These are phyloP conservation scores for Listronotus oregonensis DNA, from an alignment of 1,140 invertebrate species.

Conservation along the genomic window DNA sequence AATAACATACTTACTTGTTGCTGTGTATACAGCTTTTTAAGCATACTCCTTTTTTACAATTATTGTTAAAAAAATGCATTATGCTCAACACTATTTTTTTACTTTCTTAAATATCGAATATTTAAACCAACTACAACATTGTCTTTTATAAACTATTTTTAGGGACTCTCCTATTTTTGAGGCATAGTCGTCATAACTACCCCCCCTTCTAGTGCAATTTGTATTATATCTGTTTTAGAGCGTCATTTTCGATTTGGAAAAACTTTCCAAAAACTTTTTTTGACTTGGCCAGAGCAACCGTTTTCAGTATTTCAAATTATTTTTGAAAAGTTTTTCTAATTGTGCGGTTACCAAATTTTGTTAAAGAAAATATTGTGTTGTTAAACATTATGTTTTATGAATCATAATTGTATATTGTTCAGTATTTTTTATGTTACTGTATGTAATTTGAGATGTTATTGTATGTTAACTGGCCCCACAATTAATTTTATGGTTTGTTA, in stretches of 20 bases:
- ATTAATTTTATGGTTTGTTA: too few relatives aligned
- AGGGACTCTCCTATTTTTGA: neutral
- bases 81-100: too few relatives aligned
- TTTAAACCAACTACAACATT: too few relatives aligned
- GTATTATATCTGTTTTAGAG: constrained; percentile 5
- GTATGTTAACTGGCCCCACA: too few relatives aligned
- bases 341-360: constrained; percentile 33
- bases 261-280: too few relatives aligned
- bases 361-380: constrained; percentile 6
- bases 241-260: neutral
- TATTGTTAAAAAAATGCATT: too few relatives aligned
- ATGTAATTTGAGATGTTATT: neutral
- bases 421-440: constrained; percentile 20
- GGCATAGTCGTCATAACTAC: too few relatives aligned
- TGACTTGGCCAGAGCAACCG: too few relatives aligned
- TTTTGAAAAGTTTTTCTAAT: constrained; percentile 16
- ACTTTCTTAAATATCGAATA: too few relatives aligned
- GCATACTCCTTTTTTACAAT: too few relatives aligned
- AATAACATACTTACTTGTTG: too few relatives aligned
- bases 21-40: too few relatives aligned
- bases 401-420: neutral
- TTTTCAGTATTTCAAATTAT: neutral
- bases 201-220: constrained; percentile 10
- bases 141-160: neutral
- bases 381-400: constrained; percentile 25